Evolutionary conservation across 37 sponge, comb jelly and placozoan species (phyloP).

Genomic region (Halichondria panicea): DNA sequence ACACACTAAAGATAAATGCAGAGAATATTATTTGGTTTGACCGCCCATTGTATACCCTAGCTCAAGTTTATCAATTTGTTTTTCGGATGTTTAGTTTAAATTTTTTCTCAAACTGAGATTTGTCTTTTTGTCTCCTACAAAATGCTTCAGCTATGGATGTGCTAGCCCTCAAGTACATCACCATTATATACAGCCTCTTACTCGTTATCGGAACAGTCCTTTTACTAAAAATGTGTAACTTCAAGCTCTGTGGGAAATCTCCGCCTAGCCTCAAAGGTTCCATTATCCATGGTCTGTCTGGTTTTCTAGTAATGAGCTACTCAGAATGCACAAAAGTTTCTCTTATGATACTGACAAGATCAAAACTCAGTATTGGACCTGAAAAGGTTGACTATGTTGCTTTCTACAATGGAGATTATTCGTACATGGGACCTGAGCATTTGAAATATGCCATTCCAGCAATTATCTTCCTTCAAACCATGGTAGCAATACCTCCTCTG

Average conservation of each 20-base stretch:
- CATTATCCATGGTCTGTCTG: slow-evolving; percentile 37
- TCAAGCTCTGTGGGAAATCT: too few relatives aligned
- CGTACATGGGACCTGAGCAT: too few relatives aligned
- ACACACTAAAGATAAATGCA: slow-evolving; percentile 29
- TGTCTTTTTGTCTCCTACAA: slow-evolving; percentile 50
- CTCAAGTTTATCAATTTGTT: slow-evolving; percentile 13
- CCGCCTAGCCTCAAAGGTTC: slow-evolving; percentile 8
- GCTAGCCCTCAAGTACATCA: slow-evolving; percentile 46
- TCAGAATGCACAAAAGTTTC: slow-evolving; percentile 23
- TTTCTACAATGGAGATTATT: too few relatives aligned
- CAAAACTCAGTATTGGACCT: too few relatives aligned
- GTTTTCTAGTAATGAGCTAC: slow-evolving; percentile 30
- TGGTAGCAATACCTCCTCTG: too few relatives aligned
- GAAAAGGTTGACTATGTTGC: too few relatives aligned
- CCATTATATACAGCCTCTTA: slow-evolving; percentile 23
- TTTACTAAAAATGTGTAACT: slow-evolving; percentile 25
- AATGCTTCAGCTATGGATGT: slow-evolving; percentile 41
- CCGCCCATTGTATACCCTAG: not conserved
- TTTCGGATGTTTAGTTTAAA: slow-evolving; percentile 45
- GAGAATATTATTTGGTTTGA: slow-evolving; percentile 4
- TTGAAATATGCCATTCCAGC: too few relatives aligned
- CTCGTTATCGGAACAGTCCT: slow-evolving; percentile 13
- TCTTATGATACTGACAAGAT: too few relatives aligned
- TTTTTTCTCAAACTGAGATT: slow-evolving; percentile 25
- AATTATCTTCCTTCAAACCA: too few relatives aligned